These are phyloP conservation scores for Oreocharis arfaki DNA, from an alignment of 2,113 vertebrate species.

Conservation along the genomic window DNA sequence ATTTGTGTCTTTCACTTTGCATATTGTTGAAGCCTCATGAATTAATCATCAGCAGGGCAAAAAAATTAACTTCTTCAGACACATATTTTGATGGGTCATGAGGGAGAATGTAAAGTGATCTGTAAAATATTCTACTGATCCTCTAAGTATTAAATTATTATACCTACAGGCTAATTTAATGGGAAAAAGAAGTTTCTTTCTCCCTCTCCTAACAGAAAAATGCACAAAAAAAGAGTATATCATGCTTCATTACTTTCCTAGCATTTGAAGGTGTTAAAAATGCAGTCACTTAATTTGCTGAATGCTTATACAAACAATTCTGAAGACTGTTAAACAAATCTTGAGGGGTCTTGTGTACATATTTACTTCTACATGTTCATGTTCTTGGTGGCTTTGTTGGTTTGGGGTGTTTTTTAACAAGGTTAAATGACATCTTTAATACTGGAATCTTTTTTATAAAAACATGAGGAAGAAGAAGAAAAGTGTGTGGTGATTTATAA, in stretches of 20 bases:
- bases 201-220: conserved; percentile 29
- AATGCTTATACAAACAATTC: conserved; percentile 16
- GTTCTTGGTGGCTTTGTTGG: not conserved
- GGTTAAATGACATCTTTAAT: not conserved
- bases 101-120: conserved; percentile 82
- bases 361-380: not conserved
- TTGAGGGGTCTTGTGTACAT: not conserved
- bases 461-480: not conserved
- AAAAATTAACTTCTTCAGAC: conserved; percentile 82
- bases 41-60: conserved; percentile 80
- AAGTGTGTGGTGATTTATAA: not conserved
- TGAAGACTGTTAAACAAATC: conserved; percentile 12
- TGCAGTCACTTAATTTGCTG: conserved; percentile 23
- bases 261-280: conserved; percentile 3
- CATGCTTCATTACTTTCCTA: conserved; percentile 30
- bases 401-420: not conserved
- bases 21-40: conserved; percentile 82
- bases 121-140: conserved; percentile 82
- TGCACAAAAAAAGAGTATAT: not conserved
- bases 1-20: conserved; percentile 83
- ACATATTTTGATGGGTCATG: conserved; percentile 80
- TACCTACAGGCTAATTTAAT: conserved; percentile 76
- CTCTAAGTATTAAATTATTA: conserved; percentile 80
- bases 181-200: not conserved
- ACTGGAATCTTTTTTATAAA: not conserved